phyloP scores from a whole-genome alignment of 2,113 vertebrate species.

The Athene noctua region DNA sequence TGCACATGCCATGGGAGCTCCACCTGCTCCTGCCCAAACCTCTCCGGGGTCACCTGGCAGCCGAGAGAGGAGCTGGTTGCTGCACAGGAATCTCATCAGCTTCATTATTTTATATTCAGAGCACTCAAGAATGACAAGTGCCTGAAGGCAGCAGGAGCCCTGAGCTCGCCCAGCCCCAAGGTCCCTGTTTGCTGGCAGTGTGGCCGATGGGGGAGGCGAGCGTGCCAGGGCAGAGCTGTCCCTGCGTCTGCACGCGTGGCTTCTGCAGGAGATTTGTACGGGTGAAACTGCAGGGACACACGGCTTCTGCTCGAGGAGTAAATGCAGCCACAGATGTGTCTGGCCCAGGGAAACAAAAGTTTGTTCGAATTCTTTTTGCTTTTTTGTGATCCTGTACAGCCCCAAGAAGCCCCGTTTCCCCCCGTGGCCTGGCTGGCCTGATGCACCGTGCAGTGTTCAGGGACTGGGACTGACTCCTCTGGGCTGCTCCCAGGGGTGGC shows the following conservation, averaged over 20 bases:
- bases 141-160: not conserved
- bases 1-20: too few species aligned
- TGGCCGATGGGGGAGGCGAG: not conserved
- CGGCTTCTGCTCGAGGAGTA: not conserved
- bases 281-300: not conserved
- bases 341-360: not conserved
- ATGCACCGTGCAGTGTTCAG: too few species aligned
- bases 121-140: not conserved
- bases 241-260: rapidly evolving
- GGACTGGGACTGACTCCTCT: not conserved
- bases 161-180: not conserved
- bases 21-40: not conserved
- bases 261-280: not conserved
- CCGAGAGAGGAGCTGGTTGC: not conserved
- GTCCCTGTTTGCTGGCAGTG: not conserved
- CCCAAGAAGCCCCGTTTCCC: too few species aligned
- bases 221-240: not conserved
- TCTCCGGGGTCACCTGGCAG: not conserved
- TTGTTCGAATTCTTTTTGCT: not conserved
- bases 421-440: too few species aligned
- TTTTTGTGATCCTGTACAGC: not conserved
- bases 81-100: not conserved
- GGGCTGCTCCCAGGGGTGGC: not conserved
- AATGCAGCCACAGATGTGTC: not conserved
- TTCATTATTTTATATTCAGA: not conserved